These are phyloP conservation scores for Anguilla anguilla DNA, from an alignment of 2,797 vertebrate species.

Conservation along the genomic window DNA sequence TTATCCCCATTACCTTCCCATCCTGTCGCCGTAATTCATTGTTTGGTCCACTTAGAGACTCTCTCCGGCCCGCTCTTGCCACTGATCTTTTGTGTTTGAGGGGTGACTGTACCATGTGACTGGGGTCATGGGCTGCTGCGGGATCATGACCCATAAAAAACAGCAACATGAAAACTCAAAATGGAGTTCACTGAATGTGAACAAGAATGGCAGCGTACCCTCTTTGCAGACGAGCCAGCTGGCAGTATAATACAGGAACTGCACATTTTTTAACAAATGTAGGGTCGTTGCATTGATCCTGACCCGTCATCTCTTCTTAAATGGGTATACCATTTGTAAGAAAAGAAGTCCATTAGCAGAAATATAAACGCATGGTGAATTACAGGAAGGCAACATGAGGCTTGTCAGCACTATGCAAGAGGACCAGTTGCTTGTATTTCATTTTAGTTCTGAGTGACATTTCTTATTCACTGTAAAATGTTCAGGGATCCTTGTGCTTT, in stretches of 20 bases:
- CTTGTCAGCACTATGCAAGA: not conserved
- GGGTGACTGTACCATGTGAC: not conserved
- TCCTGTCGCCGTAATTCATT: not conserved
- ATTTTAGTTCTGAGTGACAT: not conserved
- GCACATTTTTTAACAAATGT: not conserved
- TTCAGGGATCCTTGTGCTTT: not conserved
- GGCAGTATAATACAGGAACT: not conserved
- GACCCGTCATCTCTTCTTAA: not conserved
- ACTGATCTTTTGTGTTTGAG: not conserved
- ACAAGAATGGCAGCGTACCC: not conserved
- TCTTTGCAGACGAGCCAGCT: not conserved
- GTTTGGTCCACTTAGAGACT: not conserved
- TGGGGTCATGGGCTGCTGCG: not conserved
- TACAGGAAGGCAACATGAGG: not conserved
- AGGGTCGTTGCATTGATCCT: not conserved
- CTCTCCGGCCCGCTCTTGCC: not conserved
- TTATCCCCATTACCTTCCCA: not conserved
- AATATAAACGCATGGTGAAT: not conserved
- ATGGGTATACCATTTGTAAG: not conserved
- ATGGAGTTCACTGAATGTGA: not conserved
- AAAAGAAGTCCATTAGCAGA: conserved; percentile 1
- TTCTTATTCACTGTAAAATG: not conserved
- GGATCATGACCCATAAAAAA: not conserved
- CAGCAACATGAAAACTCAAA: not conserved
- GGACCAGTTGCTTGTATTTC: not conserved